A percentile compares a stretch with the other conserved stretches of the same genome.
Conservation (phyloP, 2,113 vertebrate species). For the Tenebrosternarchus preto region DNA sequence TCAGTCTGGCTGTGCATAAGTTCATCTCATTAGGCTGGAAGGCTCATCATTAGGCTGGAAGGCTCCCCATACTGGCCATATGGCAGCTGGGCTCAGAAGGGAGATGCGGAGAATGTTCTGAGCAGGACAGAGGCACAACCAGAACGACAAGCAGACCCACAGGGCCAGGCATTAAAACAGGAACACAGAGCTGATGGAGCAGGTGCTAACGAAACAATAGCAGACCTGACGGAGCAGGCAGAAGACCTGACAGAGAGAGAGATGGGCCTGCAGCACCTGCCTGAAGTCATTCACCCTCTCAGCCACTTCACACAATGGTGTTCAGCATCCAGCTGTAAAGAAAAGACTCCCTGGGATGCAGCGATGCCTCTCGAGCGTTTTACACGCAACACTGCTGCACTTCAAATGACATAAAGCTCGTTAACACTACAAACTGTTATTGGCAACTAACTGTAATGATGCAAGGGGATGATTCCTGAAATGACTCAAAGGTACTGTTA, state of each 20-base stretch:
- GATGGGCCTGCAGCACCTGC: constrained; percentile 44
- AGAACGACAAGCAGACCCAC: constrained; percentile 10
- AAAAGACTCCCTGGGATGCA: neutral
- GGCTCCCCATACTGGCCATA: constrained; percentile 43
- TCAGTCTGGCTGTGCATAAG: constrained; percentile 39
- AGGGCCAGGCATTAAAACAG: constrained; percentile 38
- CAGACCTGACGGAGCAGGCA: neutral
- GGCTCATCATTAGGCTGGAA: constrained; percentile 30
- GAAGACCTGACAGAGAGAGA: constrained; percentile 43
- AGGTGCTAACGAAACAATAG: neutral
- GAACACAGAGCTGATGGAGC: constrained; percentile 19
- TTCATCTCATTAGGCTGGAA: constrained; percentile 23
- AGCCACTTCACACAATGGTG: neutral
- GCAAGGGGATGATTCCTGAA: too few relatives aligned
- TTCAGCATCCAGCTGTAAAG: neutral
- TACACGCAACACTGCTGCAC: neutral
- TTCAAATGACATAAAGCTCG: too few relatives aligned
- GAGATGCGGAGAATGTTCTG: constrained; percentile 50
- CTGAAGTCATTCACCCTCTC: constrained; percentile 32
- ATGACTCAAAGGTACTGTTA: too few relatives aligned
- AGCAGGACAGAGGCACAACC: constrained; percentile 1
- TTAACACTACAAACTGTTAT: too few relatives aligned
- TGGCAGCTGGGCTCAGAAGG: constrained; percentile 34
- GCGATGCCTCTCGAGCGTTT: neutral
- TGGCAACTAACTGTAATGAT: too few relatives aligned